These are phyloP conservation scores for Melitaea cinxia DNA, from an alignment of 1,140 invertebrate species.

Conservation along the genomic window DNA sequence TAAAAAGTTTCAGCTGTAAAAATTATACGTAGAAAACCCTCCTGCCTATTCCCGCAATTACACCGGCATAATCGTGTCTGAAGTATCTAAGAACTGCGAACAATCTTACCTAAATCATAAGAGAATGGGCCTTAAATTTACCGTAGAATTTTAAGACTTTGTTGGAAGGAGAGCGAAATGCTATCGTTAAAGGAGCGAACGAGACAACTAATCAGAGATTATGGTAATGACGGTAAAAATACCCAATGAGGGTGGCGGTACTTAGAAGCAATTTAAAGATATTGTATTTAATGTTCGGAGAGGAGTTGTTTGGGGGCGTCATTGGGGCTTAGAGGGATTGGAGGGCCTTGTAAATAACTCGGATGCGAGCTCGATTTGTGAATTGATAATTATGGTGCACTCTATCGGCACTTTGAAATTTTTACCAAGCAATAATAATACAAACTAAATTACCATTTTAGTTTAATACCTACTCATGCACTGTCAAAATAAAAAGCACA, in stretches of 20 bases:
- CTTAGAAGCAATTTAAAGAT: conserved; percentile 79
- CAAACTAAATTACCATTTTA: no score
- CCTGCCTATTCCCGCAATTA: conserved; percentile 57
- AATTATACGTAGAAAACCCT: conserved; percentile 39
- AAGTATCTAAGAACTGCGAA: conserved; percentile 56
- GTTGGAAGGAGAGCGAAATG: conserved; percentile 45
- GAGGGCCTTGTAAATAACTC: conserved; percentile 51
- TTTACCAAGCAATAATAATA: no score
- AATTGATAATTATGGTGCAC: conserved; percentile 75
- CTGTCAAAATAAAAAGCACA: no score
- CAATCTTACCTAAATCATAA: conserved; percentile 67
- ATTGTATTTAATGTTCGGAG: conserved; percentile 77
- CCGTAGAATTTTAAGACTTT: conserved; percentile 54
- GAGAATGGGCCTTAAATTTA: conserved; percentile 70
- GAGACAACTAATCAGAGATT: conserved; percentile 58
- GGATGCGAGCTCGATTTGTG: conserved; percentile 62
- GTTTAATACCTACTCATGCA: no score
- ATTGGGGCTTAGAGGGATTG: conserved; percentile 50
- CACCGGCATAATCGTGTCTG: conserved; percentile 57
- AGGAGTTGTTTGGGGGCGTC: conserved; percentile 60
- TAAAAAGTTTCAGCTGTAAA: conserved; percentile 34
- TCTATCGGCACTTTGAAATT: conserved; percentile 46
- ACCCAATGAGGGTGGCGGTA: conserved; percentile 70
- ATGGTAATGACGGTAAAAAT: conserved; percentile 78
- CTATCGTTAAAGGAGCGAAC: conserved; percentile 43